phyloP scores from a whole-genome alignment of 35 echinoderm and acorn worm species.

The Apostichopus parvimensis region DNA sequence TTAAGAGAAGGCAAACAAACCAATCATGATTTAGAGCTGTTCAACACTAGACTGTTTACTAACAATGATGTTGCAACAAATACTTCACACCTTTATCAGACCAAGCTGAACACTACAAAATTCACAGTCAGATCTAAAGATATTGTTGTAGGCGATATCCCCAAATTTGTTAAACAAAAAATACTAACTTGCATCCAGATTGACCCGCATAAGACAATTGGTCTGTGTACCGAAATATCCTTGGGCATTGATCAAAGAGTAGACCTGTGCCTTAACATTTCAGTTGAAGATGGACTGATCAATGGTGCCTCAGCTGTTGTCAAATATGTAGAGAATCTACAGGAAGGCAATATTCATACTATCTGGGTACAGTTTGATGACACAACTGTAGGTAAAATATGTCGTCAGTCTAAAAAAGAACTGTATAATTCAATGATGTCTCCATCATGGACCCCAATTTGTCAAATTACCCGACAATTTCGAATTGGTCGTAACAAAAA shows the following conservation, averaged over 20 bases:
- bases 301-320: constrained; percentile 41
- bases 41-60: not conserved
- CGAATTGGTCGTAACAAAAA: not conserved
- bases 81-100: constrained; percentile 38
- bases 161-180: not conserved
- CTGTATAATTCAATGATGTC: not conserved
- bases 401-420: not conserved
- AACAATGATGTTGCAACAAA: not conserved
- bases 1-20: constrained; percentile 28
- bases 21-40: not conserved
- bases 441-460: constrained; percentile 48
- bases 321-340: not conserved
- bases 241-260: constrained; percentile 14
- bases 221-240: not conserved
- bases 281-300: constrained; percentile 37
- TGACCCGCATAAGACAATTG: constrained; percentile 22
- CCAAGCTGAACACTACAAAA: constrained; percentile 27
- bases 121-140: not conserved
- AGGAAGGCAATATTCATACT: not conserved
- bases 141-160: not conserved
- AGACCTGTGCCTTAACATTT: not conserved
- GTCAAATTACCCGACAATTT: constrained; percentile 27
- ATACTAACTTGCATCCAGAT: not conserved
- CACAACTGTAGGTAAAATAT: constrained; percentile 13
- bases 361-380: constrained; percentile 56